Percentiles rank a stretch among this genome's conserved stretches.
Evolutionary conservation across 2,113 vertebrate genomes (phyloP).

Genomic region (Gavialis gangeticus): DNA sequence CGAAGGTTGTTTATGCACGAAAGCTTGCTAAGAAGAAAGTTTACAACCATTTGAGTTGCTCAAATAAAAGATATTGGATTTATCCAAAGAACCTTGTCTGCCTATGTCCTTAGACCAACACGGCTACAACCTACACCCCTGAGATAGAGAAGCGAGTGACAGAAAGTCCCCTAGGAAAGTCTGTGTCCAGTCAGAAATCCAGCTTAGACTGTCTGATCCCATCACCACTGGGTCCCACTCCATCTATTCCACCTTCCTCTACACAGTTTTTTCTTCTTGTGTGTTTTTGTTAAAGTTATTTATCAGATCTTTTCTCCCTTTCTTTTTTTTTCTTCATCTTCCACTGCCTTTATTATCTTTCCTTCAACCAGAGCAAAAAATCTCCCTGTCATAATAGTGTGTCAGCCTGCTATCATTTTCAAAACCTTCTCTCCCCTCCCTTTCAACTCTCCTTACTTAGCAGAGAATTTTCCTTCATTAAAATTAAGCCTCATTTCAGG

Average conservation of each 20-base stretch:
- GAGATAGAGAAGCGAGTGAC: neutral
- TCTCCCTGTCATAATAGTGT: constrained; percentile 54
- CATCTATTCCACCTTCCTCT: neutral
- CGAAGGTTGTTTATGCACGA: too few species aligned
- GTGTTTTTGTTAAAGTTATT: constrained; percentile 16
- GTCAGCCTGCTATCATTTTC: constrained; percentile 62
- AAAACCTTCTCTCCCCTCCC: constrained; percentile 66
- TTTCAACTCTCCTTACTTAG: constrained; percentile 75
- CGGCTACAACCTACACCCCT: too few species aligned
- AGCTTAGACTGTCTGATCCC: neutral
- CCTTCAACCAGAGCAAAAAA: constrained; percentile 51
- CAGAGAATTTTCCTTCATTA: constrained; percentile 79
- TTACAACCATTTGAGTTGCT: too few species aligned
- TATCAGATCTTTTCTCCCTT: constrained; percentile 34
- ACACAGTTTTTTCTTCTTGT: neutral
- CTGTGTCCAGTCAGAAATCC: neutral
- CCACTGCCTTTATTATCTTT: constrained; percentile 26
- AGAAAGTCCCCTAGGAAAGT: neutral
- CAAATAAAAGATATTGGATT: too few species aligned
- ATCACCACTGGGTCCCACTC: fast-evolving
- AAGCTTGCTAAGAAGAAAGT: too few species aligned
- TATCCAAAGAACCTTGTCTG: too few species aligned
- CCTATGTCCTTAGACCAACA: too few species aligned
- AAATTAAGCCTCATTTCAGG: constrained; percentile 81
- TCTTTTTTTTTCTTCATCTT: neutral